A percentile compares a stretch with the other conserved stretches of the same genome.
Conservation (phyloP, 1,140 invertebrate genomes). For the Berghia stephanieae region DNA sequence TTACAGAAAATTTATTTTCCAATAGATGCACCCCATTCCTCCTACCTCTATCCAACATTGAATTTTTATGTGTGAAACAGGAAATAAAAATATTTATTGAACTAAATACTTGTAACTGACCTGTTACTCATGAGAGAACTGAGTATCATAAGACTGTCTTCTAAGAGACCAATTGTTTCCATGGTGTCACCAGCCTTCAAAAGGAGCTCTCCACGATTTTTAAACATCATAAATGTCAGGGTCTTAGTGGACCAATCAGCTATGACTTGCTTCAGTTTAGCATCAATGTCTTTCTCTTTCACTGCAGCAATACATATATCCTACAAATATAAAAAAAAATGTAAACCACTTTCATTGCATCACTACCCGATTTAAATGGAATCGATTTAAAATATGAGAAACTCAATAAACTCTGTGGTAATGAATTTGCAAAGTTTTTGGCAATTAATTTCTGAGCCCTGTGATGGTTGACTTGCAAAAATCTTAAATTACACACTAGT, state of each 20-base stretch:
- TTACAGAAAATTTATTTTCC: no score
- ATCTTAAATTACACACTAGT: no score
- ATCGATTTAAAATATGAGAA: no score
- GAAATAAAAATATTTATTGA: not conserved
- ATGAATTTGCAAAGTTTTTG: no score
- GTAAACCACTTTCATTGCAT: not conserved
- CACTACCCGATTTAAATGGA: not conserved
- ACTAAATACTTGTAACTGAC: slow-evolving; percentile 36
- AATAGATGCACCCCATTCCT: not conserved
- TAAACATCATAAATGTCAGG: slow-evolving; percentile 92
- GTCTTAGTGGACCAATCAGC: slow-evolving; percentile 94
- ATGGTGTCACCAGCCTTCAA: slow-evolving; percentile 88
- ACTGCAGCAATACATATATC: slow-evolving; percentile 97
- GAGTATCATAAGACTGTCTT: slow-evolving; percentile 94
- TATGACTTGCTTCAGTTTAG: slow-evolving; percentile 90
- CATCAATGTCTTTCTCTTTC: slow-evolving; percentile 97
- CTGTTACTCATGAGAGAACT: slow-evolving; percentile 89
- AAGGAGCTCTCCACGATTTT: slow-evolving; percentile 90
- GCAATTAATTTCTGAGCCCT: no score
- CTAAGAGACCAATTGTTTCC: slow-evolving; percentile 90
- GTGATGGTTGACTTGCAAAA: no score
- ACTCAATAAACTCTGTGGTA: no score
- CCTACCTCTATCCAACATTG: not conserved
- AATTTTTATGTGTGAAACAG: not conserved
- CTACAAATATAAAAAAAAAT: slow-evolving; percentile 44